Evolutionary conservation across 2,888 invertebrate genomes (phyloP).

Genomic region (Gandaritis pyraliata): DNA sequence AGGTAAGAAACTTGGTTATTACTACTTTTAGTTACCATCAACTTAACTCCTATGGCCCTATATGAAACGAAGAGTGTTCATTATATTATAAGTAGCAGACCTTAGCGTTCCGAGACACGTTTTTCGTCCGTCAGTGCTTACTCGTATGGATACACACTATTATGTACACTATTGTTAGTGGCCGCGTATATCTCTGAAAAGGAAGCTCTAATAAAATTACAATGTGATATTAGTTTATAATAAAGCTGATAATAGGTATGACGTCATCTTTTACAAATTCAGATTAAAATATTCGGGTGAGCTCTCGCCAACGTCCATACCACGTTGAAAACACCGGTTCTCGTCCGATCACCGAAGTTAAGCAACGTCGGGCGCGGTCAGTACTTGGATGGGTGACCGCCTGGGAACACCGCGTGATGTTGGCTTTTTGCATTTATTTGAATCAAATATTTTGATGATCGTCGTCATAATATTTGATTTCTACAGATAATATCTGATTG

Average conservation of each 20-base stretch:
- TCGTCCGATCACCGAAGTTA: conserved; percentile 82
- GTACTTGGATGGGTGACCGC: conserved; percentile 82
- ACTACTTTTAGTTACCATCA: neutral
- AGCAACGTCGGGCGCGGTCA: conserved; percentile 80
- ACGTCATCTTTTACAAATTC: neutral
- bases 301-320: conserved; percentile 60
- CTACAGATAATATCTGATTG: too few relatives aligned
- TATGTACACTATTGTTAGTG: too few relatives aligned
- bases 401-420: conserved; percentile 64
- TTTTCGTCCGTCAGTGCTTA: too few relatives aligned
- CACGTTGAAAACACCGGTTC: conserved; percentile 70
- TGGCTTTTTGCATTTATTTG: conserved; percentile 51
- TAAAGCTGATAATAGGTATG: neutral
- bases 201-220: too few relatives aligned
- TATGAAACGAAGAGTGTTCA: too few relatives aligned
- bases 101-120: too few relatives aligned
- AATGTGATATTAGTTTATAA: too few relatives aligned
- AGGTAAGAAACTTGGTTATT: conserved; percentile 44
- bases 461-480: neutral
- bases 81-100: too few relatives aligned
- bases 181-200: too few relatives aligned
- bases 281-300: neutral
- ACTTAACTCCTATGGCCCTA: too few relatives aligned
- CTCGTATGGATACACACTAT: too few relatives aligned
- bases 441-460: too few relatives aligned